Percentiles rank a stretch among this genome's conserved stretches.
Conservation (phyloP, 2,113 vertebrate species). For the Panthera leo region DNA sequence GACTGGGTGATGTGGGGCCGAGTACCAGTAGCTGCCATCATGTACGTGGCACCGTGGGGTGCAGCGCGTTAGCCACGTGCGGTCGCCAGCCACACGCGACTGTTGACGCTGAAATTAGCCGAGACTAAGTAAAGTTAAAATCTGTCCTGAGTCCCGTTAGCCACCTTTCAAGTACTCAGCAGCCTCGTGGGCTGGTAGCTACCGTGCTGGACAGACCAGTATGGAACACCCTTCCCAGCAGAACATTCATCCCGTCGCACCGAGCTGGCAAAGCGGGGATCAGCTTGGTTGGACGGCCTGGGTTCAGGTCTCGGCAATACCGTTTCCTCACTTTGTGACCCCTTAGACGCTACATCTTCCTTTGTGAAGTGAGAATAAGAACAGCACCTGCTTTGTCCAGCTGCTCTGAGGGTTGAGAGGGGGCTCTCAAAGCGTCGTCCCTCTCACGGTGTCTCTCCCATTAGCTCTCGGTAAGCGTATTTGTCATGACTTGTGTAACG, state of each 20-base stretch:
- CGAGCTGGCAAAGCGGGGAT: neutral
- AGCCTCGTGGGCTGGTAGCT: neutral
- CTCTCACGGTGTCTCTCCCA: neutral
- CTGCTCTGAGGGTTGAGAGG: neutral
- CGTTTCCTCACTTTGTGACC: neutral
- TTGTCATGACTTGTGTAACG: neutral
- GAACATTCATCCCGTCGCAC: too few relatives aligned
- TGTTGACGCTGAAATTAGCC: neutral
- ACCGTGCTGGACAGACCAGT: neutral
- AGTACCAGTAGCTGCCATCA: neutral
- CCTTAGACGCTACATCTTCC: neutral
- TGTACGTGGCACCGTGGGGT: fast-evolving
- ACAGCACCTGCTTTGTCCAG: neutral
- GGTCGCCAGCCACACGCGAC: too few relatives aligned
- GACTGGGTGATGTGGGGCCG: neutral
- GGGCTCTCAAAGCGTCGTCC: fast-evolving
- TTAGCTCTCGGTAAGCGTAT: neutral
- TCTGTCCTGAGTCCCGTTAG: neutral
- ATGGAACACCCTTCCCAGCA: fast-evolving
- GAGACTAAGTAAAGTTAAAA: neutral
- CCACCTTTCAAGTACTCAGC: neutral
- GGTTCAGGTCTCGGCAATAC: neutral
- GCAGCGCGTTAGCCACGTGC: fast-evolving
- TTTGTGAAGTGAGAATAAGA: neutral
- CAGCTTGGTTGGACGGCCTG: neutral